Base-by-base conservation (phyloP, 2,113 vertebrate species). In the Scytalopus superciliaris region DNA sequence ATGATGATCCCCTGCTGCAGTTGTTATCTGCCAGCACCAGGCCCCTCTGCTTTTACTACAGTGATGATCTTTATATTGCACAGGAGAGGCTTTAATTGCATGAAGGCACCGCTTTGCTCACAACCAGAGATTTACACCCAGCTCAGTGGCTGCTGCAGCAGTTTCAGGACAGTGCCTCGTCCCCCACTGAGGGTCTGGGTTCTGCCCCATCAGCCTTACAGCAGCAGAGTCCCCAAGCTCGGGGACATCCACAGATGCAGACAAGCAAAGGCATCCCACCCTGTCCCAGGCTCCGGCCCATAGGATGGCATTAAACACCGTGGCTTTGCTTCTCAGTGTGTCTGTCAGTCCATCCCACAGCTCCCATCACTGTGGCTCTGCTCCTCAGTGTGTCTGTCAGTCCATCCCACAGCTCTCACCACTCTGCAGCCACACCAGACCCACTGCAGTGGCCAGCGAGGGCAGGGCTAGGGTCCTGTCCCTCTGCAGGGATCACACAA, bases 181-280 rank as follows among this genome's bases (percentile, higher is more conserved):
- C 40, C 12, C 66, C 31, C 1, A 2, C 11, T 3, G 12, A 0
- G 16, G 30, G 14, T 60, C 10, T 30, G 39, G 53, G 22, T 4
- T 35, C 15, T 15, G n/a, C 21, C 53, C 39, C 3, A 12, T 30
- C 60, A 42, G 3, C 30, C 4, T 18, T 22, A 37, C 8, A 5
- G 44, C 60, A 64, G 42, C 81, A 50, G 27, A 27, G 23, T 50
- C 68, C 69, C 7, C 1, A 5, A 16, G 10, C 3, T 6, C n/a
- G 19, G 14, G 53, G 33, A 39, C 56, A 67, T 1, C 27, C 7
- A 4, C 14, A 59, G 70, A 68, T 14, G 0, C 7, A 56, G 50
- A 35, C 1, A 2, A 19, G 44, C 68, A 52, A 40, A 35, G 70
- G 60, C 52, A 24, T 5, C 28, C 28, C 2, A 39, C 19, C n/a